Evolutionary conservation across 1,140 invertebrate genomes (phyloP), one percentile per base, ranked within the genome.

Genomic region (Dufourea novaeangliae): DNA sequence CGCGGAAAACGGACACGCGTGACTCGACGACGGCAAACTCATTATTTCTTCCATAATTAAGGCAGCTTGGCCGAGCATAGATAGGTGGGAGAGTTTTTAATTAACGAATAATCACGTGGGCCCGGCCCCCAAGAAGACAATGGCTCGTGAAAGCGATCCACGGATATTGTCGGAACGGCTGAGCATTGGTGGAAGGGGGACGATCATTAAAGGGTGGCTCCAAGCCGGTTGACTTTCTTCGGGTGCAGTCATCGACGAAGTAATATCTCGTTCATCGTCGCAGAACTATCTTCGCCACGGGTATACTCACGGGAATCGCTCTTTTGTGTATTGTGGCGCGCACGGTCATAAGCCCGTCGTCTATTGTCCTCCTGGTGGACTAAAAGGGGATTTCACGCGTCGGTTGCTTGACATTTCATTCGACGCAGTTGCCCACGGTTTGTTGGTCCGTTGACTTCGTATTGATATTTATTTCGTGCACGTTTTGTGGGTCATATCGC

Each of bases 51-150:
- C 44, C 27, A 67, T 68, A 79, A 83, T 83, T 79, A 67, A 37
- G 50, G 79, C 61, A 14, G 29, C 34, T 44, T 14, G 56, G 20
- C 14, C 46, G 25, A 29, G n/a, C 6, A 32, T 14, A 64, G 52
- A 14, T 20, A 27, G 8, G 27, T 27, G 29, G 17, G 20, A 20
- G 56, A 27, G 41, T 41, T 82, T 76, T 75, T 76, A 84, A 85
- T 84, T 85, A 82, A 82, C 54, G 70, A 74, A 69, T 72, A 75
- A 85, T 74, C 75, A 39, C 66, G 62, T n/a, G n/a, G n/a, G n/a
- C n/a, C n/a, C n/a, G 54, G 37, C 46, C 56, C 32, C 66, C 2
- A n/a, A 57, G 63, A 32, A 72, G 50, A 84, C 82, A 84, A 84
- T 82, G 77, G 82, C 62, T 72, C 77, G 77, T 82, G 68, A 85